Evolutionary conservation across 2,113 vertebrate genomes (phyloP), one percentile per base, ranked within the genome.

Genomic region (Callochromis pleurospilus): DNA sequence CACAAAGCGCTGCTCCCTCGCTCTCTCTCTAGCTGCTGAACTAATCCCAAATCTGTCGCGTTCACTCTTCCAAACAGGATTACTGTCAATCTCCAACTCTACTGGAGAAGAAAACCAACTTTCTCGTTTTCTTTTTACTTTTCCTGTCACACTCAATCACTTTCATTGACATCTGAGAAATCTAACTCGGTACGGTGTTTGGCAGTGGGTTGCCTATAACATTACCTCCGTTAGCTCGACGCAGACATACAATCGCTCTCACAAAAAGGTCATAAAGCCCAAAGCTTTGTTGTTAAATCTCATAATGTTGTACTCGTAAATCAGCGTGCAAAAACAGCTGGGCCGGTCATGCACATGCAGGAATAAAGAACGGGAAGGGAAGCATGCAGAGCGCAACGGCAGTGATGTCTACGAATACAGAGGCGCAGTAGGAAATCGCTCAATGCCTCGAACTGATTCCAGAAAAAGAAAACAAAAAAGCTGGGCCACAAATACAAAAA

Each of bases 211-310:
- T 14, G 86, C 80, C 70, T 86, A 83, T 89, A 89, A 86, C 49
- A 86, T 93, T 88, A 90, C 90, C 89, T 91, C 90, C 31, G 83
- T 88, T 89, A 85, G 86, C 79, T 68, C 29, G 56, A 90, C 21
- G 86, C 58, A 89, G 75, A 81, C 87, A 80, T 53, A 86, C 87
- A 83, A 82, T 79, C 62, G 8, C 65, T 13, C 84, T 85, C 86
- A 87, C 92, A 93, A 91, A 92, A 92, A 85, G 86, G 89, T 91
- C 84, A 90, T 91, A 92, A 93, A 94, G 83, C 85, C 82, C 82
- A 89, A 79, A 92, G 89, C 87, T 62, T 54, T 87, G 89, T 91
- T 93, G 89, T 89, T 90, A 93, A 93, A 87, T 91, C 91, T 87
- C 89, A 92, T 85, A 91, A 90, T 88, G 91, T 79, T 91, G 53